phyloP scores from a whole-genome alignment of 2,113 vertebrate species.

The Eulemur rufifrons region DNA sequence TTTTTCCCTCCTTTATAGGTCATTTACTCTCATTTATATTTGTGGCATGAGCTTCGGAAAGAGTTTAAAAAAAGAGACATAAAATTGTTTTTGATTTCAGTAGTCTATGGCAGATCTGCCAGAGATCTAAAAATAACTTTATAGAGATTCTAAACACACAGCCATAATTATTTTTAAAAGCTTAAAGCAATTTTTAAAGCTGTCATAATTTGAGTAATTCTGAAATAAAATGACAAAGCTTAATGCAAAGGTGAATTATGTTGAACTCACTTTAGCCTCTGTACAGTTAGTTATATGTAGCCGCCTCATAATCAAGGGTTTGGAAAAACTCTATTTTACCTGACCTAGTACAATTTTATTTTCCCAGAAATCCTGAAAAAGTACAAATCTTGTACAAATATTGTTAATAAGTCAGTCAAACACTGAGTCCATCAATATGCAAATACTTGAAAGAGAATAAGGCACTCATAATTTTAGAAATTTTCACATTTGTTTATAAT shows the following conservation, averaged over 20 bases:
- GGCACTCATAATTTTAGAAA: background rate
- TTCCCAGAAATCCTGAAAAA: background rate
- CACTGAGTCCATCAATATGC: background rate
- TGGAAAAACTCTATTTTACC: background rate
- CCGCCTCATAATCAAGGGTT: background rate
- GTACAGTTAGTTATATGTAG: background rate
- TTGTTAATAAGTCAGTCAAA: background rate
- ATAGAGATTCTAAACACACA: conserved; percentile 35
- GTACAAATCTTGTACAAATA: background rate
- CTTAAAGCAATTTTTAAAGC: conserved; percentile 42
- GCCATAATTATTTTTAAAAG: conserved; percentile 61
- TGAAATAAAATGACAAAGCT: conserved; percentile 34
- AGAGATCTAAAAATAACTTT: conserved; percentile 50
- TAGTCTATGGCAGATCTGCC: conserved; percentile 3
- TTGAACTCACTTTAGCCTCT: conserved; percentile 24
- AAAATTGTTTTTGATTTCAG: conserved; percentile 27
- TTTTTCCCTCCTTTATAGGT: background rate
- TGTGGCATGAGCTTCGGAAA: conserved; percentile 33
- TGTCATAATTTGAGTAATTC: conserved; percentile 49
- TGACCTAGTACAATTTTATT: background rate
- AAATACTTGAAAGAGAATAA: background rate
- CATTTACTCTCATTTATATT: background rate
- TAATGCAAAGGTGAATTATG: background rate
- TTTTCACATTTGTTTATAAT: conserved; percentile 38
- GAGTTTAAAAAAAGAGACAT: conserved; percentile 8